Evolutionary conservation across 2,797 vertebrate species (phyloP).

Genomic region (Fringilla coelebs): DNA sequence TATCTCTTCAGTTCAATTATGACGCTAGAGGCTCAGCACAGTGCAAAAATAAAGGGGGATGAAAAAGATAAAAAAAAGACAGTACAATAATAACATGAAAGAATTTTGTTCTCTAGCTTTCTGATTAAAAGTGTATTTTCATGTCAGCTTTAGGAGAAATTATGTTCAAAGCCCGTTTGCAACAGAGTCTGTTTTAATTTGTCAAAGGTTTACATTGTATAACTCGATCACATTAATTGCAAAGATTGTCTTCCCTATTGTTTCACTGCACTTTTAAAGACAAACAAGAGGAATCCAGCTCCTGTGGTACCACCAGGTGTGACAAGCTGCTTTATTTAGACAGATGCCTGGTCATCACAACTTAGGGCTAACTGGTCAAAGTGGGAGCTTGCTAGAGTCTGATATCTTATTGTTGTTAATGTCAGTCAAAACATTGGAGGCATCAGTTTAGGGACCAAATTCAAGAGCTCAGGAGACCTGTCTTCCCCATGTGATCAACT

Average conservation of each 20-base stretch:
- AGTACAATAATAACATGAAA: constrained; percentile 58
- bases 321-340: neutral
- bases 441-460: neutral
- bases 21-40: constrained; percentile 7
- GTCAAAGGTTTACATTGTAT: constrained; percentile 20
- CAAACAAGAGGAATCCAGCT: neutral
- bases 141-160: constrained; percentile 59
- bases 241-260: constrained; percentile 2
- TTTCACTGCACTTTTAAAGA: neutral
- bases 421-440: neutral
- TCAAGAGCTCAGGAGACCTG: neutral
- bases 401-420: neutral
- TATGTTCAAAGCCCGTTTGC: constrained; percentile 50
- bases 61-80: constrained; percentile 25
- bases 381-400: neutral
- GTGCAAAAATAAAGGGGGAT: neutral
- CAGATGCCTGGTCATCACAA: neutral
- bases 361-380: neutral
- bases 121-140: constrained; percentile 73
- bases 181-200: constrained; percentile 48
- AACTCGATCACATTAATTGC: constrained; percentile 37
- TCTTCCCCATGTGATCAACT: neutral
- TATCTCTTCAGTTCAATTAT: constrained; percentile 49
- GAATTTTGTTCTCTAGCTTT: constrained; percentile 64
- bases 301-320: neutral